Base-by-base conservation (phyloP, 2,113 vertebrate species). In the Xiphophorus maculatus region DNA sequence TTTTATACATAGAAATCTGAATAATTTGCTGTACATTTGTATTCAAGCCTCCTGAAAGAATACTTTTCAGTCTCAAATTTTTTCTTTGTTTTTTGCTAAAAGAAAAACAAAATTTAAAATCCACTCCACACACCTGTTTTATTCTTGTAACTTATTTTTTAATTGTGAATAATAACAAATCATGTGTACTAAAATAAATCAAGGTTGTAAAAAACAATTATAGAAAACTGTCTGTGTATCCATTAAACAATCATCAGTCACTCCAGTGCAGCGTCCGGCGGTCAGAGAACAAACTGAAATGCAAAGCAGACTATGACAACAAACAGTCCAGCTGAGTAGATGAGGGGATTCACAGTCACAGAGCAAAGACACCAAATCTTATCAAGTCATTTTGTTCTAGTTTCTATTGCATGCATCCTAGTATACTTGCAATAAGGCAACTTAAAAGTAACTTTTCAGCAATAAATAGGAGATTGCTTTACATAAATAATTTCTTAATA, bases 171-270 rank as follows among this genome's bases (percentile, higher is more conserved):
- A 64, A 32, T 29, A 86, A 63, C n/a, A 70, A 68, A n/a, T 22
- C 35, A 37, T 40, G 35, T 13, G 54, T 92, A 89, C 73, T 69
- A 87, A 89, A 87, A 92, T 84, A 90, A 77, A 88, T 88, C 67
- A 88, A 6, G 13, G 17, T 10, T 7, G 19, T 74, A 33, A 77
- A 82, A 72, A 71, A 84, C 63, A 76, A 68, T 1, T 8, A 44
- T 80, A 83, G 27, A 89, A 88, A 85, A 81, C 6, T 67, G 28
- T 83, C 6, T 65, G 30, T 83, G 33, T 66, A 79, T 73, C 73
- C 79, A 5, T 79, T 84, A 69, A 69, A 66, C 74, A 27, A 17
- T 40, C 12, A 58, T 30, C 48, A 9, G 66, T 64, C 19, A 71
- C 54, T 69, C 22, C 51, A 71, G 10, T 6, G 19, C 76, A 76